Evolutionary conservation across 2,888 invertebrate species (phyloP).

Genomic region (Drosophila ustulata): DNA sequence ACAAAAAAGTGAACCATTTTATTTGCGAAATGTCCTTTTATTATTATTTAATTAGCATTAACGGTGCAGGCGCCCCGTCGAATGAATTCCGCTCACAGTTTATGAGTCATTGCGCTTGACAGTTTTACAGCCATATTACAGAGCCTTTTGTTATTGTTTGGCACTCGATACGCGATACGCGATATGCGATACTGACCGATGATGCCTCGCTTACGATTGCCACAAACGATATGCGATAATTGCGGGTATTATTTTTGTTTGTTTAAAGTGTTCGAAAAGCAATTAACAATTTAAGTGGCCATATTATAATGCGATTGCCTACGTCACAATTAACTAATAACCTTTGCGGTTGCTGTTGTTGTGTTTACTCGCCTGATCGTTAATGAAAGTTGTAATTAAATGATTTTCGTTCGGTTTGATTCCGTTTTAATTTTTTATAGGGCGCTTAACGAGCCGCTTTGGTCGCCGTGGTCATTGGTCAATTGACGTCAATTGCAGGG

Average conservation of each 20-base stretch:
- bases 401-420: slow-evolving; percentile 40
- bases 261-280: slow-evolving; percentile 75
- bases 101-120: slow-evolving; percentile 58
- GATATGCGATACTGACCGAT: slow-evolving; percentile 3
- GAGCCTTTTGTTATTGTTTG: slow-evolving; percentile 27
- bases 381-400: slow-evolving; percentile 72
- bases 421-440: slow-evolving; percentile 52
- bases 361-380: slow-evolving; percentile 31
- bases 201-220: slow-evolving; percentile 31
- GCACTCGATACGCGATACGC: slow-evolving; percentile 7
- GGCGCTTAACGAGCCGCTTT: slow-evolving; percentile 32
- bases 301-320: slow-evolving; percentile 69
- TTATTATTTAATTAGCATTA: slow-evolving; percentile 66
- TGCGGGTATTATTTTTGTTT: slow-evolving; percentile 67
- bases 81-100: slow-evolving; percentile 36
- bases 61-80: slow-evolving; percentile 4
- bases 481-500: slow-evolving; percentile 40
- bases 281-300: slow-evolving; percentile 76
- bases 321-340: slow-evolving; percentile 78
- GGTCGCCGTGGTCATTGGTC: slow-evolving; percentile 30
- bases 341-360: slow-evolving; percentile 19
- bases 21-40: slow-evolving; percentile 57
- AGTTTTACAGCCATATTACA: slow-evolving; percentile 63
- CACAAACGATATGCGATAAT: slow-evolving; percentile 62
- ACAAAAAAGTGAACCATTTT: slow-evolving; percentile 38